Conservation (phyloP, 2,888 invertebrate species). For the Metellina segmentata region DNA sequence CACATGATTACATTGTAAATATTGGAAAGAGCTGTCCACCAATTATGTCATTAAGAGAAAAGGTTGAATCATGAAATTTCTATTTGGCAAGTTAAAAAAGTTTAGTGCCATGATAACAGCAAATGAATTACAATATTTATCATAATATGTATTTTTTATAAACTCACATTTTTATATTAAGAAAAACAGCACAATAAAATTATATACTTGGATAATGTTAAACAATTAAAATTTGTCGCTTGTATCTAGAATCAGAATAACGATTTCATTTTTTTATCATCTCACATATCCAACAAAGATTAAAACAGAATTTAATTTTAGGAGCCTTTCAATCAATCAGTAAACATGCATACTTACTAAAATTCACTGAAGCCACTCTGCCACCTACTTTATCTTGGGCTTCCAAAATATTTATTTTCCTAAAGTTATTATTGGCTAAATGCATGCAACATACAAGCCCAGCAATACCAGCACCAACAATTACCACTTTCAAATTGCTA, state of each 20-base stretch:
- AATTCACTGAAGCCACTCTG: conserved; percentile 82
- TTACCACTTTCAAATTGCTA: conserved; percentile 67
- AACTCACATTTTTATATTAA: too few species aligned
- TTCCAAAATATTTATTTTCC: conserved; percentile 79
- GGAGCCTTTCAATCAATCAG: neutral
- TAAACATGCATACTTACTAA: conserved; percentile 49
- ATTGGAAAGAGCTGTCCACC: too few species aligned
- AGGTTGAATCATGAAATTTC: too few species aligned
- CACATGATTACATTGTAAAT: too few species aligned
- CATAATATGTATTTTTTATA: too few species aligned
- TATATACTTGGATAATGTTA: too few species aligned
- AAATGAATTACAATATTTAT: too few species aligned
- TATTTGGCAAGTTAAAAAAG: too few species aligned
- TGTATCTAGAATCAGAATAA: neutral
- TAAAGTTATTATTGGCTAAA: conserved; percentile 77
- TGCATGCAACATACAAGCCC: conserved; percentile 78
- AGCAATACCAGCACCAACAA: conserved; percentile 79
- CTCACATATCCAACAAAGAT: neutral
- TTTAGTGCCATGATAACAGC: too few species aligned
- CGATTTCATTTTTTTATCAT: neutral
- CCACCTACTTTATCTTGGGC: conserved; percentile 84
- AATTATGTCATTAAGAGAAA: too few species aligned
- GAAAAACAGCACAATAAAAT: too few species aligned
- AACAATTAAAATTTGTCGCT: too few species aligned
- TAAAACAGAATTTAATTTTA: neutral